Percentiles rank a stretch among this genome's conserved stretches.
Conservation (phyloP, 2,113 vertebrate species). For the Bungarus multicinctus region DNA sequence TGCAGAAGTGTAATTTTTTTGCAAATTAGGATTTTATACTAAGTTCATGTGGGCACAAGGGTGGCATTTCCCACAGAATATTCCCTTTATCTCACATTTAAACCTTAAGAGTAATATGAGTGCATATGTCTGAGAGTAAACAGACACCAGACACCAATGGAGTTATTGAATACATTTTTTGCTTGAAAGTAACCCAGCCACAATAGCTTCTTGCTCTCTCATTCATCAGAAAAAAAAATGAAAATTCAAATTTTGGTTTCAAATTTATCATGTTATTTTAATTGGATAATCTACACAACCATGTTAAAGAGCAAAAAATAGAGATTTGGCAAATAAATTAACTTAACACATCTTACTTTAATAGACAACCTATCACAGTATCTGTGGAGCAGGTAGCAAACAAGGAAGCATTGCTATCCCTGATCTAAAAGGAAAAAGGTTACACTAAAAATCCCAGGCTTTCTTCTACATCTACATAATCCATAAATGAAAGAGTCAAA, state of each 20-base stretch:
- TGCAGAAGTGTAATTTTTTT: background rate
- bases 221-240: background rate
- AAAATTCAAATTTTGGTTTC: background rate
- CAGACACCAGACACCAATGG: background rate
- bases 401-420: background rate
- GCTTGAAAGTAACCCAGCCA: background rate
- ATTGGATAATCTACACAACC: background rate
- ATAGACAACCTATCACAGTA: background rate
- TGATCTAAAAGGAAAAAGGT: background rate
- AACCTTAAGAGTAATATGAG: background rate
- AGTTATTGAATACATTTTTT: background rate
- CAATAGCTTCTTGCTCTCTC: background rate
- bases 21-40: background rate
- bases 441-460: background rate
- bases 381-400: background rate
- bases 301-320: background rate
- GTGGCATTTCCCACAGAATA: background rate
- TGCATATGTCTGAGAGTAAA: background rate
- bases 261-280: background rate
- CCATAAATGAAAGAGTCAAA: conserved; percentile 37
- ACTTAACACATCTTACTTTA: background rate
- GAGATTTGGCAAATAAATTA: background rate
- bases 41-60: background rate
- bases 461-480: conserved; percentile 3
- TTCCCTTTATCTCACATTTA: background rate